These are phyloP conservation scores for Coelogynopora nodosa DNA, from an alignment of 2,888 invertebrate species.

Conservation along the genomic window DNA sequence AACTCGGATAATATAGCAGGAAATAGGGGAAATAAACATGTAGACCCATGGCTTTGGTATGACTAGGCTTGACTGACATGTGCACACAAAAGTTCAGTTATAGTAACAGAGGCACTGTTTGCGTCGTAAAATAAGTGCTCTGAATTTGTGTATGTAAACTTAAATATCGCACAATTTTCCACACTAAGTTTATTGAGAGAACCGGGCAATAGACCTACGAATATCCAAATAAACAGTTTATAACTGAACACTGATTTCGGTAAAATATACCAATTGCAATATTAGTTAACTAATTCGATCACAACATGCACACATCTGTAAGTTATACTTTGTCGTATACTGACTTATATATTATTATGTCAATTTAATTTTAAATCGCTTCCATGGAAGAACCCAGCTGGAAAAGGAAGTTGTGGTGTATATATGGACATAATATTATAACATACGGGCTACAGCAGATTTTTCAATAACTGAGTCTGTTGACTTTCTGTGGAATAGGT, in stretches of 20 bases:
- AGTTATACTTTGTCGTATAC: background rate
- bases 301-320: conserved; percentile 14
- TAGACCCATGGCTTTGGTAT: background rate
- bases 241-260: background rate
- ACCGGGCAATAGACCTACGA: background rate
- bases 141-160: background rate
- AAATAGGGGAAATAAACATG: background rate
- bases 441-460: background rate
- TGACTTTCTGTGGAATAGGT: background rate
- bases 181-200: background rate
- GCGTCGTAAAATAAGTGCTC: background rate
- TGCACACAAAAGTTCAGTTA: background rate
- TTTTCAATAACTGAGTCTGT: conserved; percentile 9
- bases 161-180: background rate
- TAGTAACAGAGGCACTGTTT: background rate
- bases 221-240: conserved; percentile 28
- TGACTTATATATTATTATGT: background rate
- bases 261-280: background rate
- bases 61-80: conserved; percentile 13
- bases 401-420: background rate
- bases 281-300: conserved; percentile 13
- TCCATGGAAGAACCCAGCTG: background rate
- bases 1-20: too few species aligned
- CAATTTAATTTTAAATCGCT: conserved; percentile 1
- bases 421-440: background rate